Conservation (phyloP, 2,113 vertebrate species). For the Embiotoca jacksoni region DNA sequence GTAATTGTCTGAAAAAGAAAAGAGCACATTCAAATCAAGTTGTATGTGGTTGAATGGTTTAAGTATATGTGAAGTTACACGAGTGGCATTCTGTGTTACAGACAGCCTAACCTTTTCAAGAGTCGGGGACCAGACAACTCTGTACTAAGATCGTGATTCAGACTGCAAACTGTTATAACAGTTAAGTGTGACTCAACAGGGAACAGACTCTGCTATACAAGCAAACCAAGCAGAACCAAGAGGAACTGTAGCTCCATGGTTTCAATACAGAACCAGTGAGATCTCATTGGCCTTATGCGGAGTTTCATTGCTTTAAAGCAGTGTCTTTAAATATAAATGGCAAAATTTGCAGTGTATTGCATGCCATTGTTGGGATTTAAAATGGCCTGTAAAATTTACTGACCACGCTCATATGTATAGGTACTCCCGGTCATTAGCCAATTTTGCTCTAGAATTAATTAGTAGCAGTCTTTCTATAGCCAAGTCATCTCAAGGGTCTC, state of each 20-base stretch:
- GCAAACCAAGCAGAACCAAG: not conserved
- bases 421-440: not conserved
- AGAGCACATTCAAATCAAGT: not conserved
- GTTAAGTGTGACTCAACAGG: conserved; percentile 55
- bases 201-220: conserved; percentile 25
- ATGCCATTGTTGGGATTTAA: not conserved
- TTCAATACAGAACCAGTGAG: not conserved
- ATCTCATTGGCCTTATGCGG: not conserved
- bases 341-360: not conserved
- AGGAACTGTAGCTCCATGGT: conserved; percentile 10
- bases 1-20: not conserved
- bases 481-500: too few species aligned
- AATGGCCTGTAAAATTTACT: not conserved
- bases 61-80: not conserved
- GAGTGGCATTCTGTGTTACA: not conserved
- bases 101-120: conserved; percentile 24
- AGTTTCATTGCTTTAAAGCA: not conserved
- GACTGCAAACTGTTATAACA: conserved; percentile 59
- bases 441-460: not conserved
- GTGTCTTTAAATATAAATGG: not conserved
- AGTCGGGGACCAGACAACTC: not conserved
- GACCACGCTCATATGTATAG: not conserved
- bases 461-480: not conserved
- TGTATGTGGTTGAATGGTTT: not conserved
- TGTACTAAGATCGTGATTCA: conserved; percentile 20